Conservation (phyloP, 2,797 vertebrate species). For the Myripristis jacobus region DNA sequence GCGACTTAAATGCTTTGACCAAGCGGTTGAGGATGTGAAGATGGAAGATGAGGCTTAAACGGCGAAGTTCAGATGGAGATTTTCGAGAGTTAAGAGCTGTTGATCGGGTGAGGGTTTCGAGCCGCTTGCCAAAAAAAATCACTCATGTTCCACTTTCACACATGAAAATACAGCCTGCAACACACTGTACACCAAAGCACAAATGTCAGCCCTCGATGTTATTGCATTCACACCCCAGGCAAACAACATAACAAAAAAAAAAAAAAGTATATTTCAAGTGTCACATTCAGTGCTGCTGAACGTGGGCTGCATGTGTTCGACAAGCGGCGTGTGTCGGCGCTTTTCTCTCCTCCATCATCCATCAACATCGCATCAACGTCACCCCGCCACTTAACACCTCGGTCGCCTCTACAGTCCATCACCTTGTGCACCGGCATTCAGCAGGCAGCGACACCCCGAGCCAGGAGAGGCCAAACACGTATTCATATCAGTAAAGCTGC, state of each 20-base stretch:
- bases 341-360: slow-evolving; percentile 40
- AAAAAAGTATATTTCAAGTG: no score
- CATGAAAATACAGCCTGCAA: slow-evolving; percentile 62
- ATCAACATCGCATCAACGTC: slow-evolving; percentile 23
- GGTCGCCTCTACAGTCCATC: slow-evolving; percentile 3
- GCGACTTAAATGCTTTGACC: no score
- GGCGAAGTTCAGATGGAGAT: no score
- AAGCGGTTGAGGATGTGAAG: no score
- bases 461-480: no score
- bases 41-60: no score
- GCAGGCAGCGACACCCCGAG: slow-evolving; percentile 33
- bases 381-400: slow-evolving; percentile 3
- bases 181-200: slow-evolving; percentile 62
- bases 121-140: slow-evolving; percentile 50
- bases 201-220: slow-evolving; percentile 69
- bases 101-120: slow-evolving; percentile 47
- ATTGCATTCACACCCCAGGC: slow-evolving; percentile 54
- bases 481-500: no score
- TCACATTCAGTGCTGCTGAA: slow-evolving; percentile 27
- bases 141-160: slow-evolving; percentile 52
- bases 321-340: not conserved
- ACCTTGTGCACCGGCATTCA: slow-evolving; percentile 22
- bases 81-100: no score
- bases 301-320: slow-evolving; percentile 34
- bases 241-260: no score